These are phyloP conservation scores for Darevskia mixta DNA, from an alignment of 2,797 vertebrate genomes.

Conservation along the genomic window DNA sequence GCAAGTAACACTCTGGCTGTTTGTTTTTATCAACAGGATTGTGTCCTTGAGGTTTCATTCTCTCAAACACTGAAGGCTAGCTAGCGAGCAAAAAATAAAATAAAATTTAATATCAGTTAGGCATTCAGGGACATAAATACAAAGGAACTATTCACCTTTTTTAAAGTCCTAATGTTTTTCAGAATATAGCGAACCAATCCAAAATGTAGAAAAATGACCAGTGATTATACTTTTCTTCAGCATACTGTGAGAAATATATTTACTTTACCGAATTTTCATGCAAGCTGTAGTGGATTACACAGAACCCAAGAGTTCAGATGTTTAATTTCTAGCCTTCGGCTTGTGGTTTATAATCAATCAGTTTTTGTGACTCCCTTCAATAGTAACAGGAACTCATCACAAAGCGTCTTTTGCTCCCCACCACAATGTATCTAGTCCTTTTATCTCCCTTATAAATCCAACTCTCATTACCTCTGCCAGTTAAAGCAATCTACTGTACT, in stretches of 20 bases:
- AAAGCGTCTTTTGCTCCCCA: not conserved
- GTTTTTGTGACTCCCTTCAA: not conserved
- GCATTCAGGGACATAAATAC: constrained; percentile 37
- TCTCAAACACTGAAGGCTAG: constrained; percentile 46
- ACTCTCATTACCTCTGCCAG: not conserved
- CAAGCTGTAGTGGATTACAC: not conserved
- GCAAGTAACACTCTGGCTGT: constrained; percentile 30
- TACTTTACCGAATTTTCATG: not conserved
- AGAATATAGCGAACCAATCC: constrained; percentile 14
- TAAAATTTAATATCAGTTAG: constrained; percentile 48
- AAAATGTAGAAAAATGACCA: constrained; percentile 35
- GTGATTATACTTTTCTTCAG: not conserved
- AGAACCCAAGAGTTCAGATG: not conserved
- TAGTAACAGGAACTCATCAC: not conserved
- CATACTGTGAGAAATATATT: not conserved
- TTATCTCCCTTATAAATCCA: not conserved
- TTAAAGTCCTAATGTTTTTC: constrained; percentile 3
- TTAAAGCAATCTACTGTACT: constrained; percentile 8
- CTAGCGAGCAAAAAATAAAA: constrained; percentile 47
- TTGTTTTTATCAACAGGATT: constrained; percentile 62
- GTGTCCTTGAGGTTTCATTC: constrained; percentile 52
- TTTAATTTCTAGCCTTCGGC: not conserved
- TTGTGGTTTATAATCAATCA: not conserved
- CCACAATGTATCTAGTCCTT: not conserved
- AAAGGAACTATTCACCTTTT: constrained; percentile 22